Evolutionary conservation across 1,140 invertebrate species (phyloP), one percentile per base, ranked within the genome.

Genomic region (Solen grandis): DNA sequence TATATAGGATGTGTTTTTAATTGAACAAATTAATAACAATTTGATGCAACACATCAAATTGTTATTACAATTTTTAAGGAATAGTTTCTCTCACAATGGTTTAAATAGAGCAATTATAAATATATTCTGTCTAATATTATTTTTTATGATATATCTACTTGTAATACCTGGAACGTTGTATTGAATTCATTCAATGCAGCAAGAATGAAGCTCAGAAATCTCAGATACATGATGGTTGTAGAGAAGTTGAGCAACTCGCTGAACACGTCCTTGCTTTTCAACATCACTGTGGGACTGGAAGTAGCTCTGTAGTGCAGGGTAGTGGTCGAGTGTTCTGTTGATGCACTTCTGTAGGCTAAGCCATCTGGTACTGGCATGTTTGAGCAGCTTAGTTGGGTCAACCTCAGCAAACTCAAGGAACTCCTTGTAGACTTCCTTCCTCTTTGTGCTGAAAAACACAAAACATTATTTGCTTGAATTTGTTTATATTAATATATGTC

Each of bases 291-390:
- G 81, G 59, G 60, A 83, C 22, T 16, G 2, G 66, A 83, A 85
- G 73, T 83, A 84, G 25, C 52, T 59, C 14, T 16, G 2, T 10
- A 83, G 57, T 4, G 81, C 82, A 29, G 82, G 55, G 52, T 55
- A 75, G 59, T 84, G 84, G 22, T 84, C 29, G 8, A 85, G 36
- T 1, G 54, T 31, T 5, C 82, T 22, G 0, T 62, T 38, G 8
- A 82, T 52, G 38, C 59, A 78, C 31, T 22, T 82, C 54, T 82
- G 72, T 19, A 85, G 29, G n/a, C 36, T 60, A 0, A 85, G 57
- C 78, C 82, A 85, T 29, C 79, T 29, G 1, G 82, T 85, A 0
- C 38, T 31, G 59, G 73, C 81, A 36, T 84, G 75, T 25, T 78
- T 76, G 13, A 84, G 19, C 3, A 85, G 25, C 36, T 81, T 69